Evolutionary conservation across 1,140 invertebrate species (phyloP), one percentile per base, ranked within the genome.

Genomic region (Euura lappo): DNA sequence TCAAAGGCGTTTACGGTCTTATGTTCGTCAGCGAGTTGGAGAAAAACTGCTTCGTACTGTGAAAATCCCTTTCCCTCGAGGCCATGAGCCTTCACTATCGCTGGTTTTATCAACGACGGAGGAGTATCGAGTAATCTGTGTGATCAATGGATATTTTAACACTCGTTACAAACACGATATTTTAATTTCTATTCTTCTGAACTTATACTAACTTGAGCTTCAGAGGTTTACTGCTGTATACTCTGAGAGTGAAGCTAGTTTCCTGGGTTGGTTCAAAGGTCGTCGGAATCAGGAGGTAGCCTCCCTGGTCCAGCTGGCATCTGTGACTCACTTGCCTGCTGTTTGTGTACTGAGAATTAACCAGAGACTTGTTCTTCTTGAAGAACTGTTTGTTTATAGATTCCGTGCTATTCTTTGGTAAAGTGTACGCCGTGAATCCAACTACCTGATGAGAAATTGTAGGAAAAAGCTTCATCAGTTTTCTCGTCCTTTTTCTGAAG

Each of bases 311-410:
- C 73, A 98, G 85, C 73, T 93, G 91, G 83, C 94, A 96, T 75
- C 96, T 89, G 77, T 92, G 90, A 81, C 92, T 93, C 47, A 97
- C 95, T 89, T 97, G 95, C 77, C 96, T 89, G 80, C 95, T 96
- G 82, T 98, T 98, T 8, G 95, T 96, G 81, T 97, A 98, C 79
- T 97, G 94, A 0, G 95, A 97, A 85, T 97, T 97, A 6, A 96
- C 91, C 67, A 95, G 89, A 28, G 94, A 96, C 78, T 96, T 97
- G 76, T 95, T 94, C 77, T 93, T 95, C 84, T 96, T 97, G 81
- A 97, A 97, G 81, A 96, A 97, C 11, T 91, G 87, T 81, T 91
- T 92, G 68, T 91, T 91, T 77, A 93, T 92, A 8, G 90, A 91
- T 79, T 93, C 92, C 7, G 90, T 89, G 72, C 83, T 91, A 76